Conservation (phyloP, 1,140 invertebrate species). For the Contarinia nasturtii region DNA sequence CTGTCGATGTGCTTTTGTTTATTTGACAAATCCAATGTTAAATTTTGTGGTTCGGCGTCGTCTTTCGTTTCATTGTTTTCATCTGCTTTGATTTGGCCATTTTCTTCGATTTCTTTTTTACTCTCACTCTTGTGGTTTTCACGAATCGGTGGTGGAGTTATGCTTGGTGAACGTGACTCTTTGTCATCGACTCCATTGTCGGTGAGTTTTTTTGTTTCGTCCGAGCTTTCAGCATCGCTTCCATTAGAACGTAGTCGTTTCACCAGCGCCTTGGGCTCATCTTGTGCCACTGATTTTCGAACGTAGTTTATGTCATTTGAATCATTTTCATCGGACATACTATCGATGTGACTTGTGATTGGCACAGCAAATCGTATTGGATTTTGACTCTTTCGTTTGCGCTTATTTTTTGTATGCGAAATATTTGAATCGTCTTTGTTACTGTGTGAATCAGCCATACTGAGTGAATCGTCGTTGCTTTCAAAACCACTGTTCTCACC, state of each 20-base stretch:
- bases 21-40: slow-evolving; percentile 4
- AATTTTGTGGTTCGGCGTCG: slow-evolving; percentile 2
- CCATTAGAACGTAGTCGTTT: slow-evolving; percentile 11
- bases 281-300: slow-evolving; percentile 6
- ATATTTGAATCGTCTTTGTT: slow-evolving; percentile 31
- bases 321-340: slow-evolving; percentile 30
- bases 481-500: slow-evolving; percentile 46
- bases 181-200: too few species aligned
- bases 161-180: too few species aligned
- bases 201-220: too few species aligned
- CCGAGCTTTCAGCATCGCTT: not conserved
- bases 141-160: not conserved
- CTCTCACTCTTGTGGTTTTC: not conserved
- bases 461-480: slow-evolving; percentile 52
- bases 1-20: not conserved
- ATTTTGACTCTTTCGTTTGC: slow-evolving; percentile 83
- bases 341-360: slow-evolving; percentile 30
- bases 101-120: slow-evolving; percentile 2
- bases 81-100: not conserved
- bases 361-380: slow-evolving; percentile 60
- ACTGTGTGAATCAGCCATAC: slow-evolving; percentile 30
- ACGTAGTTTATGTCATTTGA: slow-evolving; percentile 24
- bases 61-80: not conserved
- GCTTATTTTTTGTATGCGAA: slow-evolving; percentile 30
- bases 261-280: slow-evolving; percentile 27